A percentile compares a stretch with the other conserved stretches of the same genome.
phyloP scores from a whole-genome alignment of 2,888 invertebrate species.

The Bruchidius siliquastri region DNA sequence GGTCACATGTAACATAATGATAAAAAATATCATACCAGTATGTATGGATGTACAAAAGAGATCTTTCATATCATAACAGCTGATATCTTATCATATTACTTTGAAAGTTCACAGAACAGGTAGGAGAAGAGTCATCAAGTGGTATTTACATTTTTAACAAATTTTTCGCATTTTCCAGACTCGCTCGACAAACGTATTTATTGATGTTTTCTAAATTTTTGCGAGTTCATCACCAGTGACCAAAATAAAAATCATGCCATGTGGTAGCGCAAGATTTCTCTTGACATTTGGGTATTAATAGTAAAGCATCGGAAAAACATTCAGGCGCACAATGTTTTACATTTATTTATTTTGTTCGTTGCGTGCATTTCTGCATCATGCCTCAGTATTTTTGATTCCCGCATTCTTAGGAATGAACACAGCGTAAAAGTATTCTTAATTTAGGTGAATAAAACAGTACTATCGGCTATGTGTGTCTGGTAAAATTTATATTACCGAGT shows the following conservation, averaged over 20 bases:
- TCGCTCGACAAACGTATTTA: neutral
- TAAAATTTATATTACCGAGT: too few relatives aligned
- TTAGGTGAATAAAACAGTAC: too few relatives aligned
- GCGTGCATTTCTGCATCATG: neutral
- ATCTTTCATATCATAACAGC: too few relatives aligned
- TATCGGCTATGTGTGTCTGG: too few relatives aligned
- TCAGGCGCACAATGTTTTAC: neutral
- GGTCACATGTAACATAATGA: too few relatives aligned
- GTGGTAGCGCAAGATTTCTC: neutral
- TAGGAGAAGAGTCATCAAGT: neutral
- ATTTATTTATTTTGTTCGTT: neutral
- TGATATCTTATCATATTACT: too few relatives aligned
- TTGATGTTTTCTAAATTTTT: neutral
- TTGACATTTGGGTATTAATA: neutral
- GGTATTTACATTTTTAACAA: neutral
- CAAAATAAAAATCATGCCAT: neutral
- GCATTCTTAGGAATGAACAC: too few relatives aligned
- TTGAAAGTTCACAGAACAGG: neutral
- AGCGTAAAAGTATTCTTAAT: neutral
- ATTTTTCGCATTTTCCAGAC: neutral
- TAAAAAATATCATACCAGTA: too few relatives aligned
- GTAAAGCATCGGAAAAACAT: neutral
- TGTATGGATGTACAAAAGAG: too few relatives aligned
- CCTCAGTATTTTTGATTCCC: neutral
- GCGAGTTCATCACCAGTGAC: neutral